Conservation (phyloP, 2,797 vertebrate genomes). For the Amblyraja radiata region DNA sequence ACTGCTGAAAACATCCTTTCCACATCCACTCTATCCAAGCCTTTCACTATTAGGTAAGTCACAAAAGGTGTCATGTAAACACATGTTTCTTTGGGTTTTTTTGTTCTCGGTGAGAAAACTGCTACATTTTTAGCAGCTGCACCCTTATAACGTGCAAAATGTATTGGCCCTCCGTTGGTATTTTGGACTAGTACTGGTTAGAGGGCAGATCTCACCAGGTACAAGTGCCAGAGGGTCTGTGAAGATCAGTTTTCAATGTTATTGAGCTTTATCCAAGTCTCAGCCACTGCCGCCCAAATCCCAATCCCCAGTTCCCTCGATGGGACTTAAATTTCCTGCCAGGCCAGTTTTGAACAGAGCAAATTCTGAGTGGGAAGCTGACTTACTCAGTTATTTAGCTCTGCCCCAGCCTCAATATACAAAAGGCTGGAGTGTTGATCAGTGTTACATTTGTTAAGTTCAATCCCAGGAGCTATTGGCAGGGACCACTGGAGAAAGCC, state of each 20-base stretch:
- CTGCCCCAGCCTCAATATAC: neutral
- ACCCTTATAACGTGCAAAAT: neutral
- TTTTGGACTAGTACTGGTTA: neutral
- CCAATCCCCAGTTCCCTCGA: neutral
- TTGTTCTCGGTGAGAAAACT: neutral
- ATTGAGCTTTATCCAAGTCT: neutral
- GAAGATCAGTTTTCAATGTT: neutral
- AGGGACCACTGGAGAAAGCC: neutral
- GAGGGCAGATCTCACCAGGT: neutral
- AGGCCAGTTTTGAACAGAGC: neutral
- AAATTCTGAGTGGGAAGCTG: neutral
- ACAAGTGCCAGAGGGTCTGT: neutral
- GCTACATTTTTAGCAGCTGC: neutral
- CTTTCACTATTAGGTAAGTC: too few relatives aligned
- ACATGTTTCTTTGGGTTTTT: too few relatives aligned
- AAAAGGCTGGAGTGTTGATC: neutral
- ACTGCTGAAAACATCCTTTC: too few relatives aligned
- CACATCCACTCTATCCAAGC: too few relatives aligned
- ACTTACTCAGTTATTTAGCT: neutral
- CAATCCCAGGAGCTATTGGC: neutral
- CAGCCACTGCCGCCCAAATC: neutral
- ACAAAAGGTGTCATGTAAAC: too few relatives aligned
- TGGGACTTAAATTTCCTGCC: neutral
- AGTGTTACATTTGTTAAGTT: neutral
- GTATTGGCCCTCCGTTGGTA: neutral